Evolutionary conservation across 2,888 invertebrate genomes (phyloP).

Genomic region (Hypselothyrea guttata): DNA sequence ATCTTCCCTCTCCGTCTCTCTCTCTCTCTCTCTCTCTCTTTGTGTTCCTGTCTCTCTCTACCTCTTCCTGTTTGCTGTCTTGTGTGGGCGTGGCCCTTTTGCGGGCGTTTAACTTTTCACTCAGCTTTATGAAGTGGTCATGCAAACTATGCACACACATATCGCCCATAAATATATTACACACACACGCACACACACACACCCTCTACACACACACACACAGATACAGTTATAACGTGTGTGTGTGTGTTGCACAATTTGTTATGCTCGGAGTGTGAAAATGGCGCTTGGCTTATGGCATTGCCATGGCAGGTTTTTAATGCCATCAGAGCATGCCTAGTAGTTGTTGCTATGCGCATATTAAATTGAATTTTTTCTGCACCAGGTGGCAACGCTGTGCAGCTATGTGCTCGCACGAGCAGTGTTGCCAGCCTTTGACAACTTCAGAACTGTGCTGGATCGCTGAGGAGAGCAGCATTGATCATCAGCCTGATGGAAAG

Average conservation of each 20-base stretch:
- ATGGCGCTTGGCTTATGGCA: constrained; percentile 37
- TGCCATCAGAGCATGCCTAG: constrained; percentile 2
- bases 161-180: constrained; percentile 8
- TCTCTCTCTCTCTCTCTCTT: too few species aligned
- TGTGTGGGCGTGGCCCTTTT: constrained; percentile 59
- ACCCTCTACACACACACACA: constrained; percentile 1
- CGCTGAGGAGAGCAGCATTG: too few species aligned
- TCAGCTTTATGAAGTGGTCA: constrained; percentile 64
- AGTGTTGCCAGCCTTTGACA: too few species aligned
- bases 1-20: too few species aligned
- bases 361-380: too few species aligned
- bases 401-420: too few species aligned
- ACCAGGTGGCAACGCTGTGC: background rate
- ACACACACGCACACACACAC: constrained; percentile 1
- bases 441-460: too few species aligned
- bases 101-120: constrained; percentile 64
- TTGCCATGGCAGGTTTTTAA: constrained; percentile 13
- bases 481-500: too few species aligned
- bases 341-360: too few species aligned
- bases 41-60: background rate
- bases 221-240: background rate
- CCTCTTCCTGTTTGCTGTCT: constrained; percentile 4
- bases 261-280: constrained; percentile 41
- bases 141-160: constrained; percentile 40
- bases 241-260: constrained; percentile 14